These are phyloP conservation scores for Drosophila willistoni DNA, from an alignment of 1,140 invertebrate species.

Conservation along the genomic window DNA sequence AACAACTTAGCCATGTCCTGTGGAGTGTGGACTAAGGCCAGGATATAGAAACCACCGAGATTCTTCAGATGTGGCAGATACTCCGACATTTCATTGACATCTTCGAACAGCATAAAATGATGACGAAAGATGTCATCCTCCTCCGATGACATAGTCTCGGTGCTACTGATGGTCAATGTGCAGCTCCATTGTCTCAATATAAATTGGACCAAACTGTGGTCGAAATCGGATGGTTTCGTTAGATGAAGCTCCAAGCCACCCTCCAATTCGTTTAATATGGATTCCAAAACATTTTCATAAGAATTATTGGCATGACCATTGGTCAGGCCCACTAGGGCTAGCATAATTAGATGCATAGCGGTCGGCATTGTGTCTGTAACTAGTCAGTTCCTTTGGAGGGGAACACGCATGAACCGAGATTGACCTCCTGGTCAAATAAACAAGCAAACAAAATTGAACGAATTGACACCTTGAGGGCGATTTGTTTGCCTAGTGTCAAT, in stretches of 20 bases:
- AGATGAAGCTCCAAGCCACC: slow-evolving; percentile 51
- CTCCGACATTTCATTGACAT: slow-evolving; percentile 19
- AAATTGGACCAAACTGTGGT: slow-evolving; percentile 31
- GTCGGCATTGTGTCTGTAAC: slow-evolving; percentile 56
- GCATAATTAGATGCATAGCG: slow-evolving; percentile 57
- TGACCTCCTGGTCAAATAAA: slow-evolving; percentile 18
- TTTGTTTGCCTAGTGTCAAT: slow-evolving; percentile 64
- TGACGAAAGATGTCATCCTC: not conserved
- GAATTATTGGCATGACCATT: slow-evolving; percentile 27
- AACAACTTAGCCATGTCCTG: not conserved
- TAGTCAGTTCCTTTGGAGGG: slow-evolving; percentile 31
- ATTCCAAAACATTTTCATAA: slow-evolving; percentile 20
- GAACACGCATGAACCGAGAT: slow-evolving; percentile 35
- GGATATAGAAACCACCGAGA: slow-evolving; percentile 46
- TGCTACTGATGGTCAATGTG: not conserved
- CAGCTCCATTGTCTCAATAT: slow-evolving; percentile 23
- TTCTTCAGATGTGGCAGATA: slow-evolving; percentile 3
- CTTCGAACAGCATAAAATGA: slow-evolving; percentile 31
- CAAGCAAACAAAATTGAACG: slow-evolving; percentile 30
- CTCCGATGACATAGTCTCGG: not conserved
- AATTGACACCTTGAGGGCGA: slow-evolving; percentile 45
- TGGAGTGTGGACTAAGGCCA: slow-evolving; percentile 16
- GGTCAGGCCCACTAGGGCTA: slow-evolving; percentile 40
- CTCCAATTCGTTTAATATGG: slow-evolving; percentile 37
- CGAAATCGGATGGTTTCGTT: slow-evolving; percentile 11